Conservation (phyloP, 1,140 invertebrate genomes). For the Drosophila bocki region DNA sequence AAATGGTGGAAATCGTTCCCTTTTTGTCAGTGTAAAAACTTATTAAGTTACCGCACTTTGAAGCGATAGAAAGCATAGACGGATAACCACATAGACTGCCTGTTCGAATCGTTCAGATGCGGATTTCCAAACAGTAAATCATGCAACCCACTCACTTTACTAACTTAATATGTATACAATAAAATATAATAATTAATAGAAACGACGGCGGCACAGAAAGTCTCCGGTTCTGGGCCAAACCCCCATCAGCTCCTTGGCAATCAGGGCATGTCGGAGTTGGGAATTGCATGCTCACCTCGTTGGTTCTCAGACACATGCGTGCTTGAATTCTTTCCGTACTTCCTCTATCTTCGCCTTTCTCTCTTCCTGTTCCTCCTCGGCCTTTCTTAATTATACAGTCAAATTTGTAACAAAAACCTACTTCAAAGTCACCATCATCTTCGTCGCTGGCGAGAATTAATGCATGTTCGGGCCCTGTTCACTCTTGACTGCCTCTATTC, state of each 20-base stretch:
- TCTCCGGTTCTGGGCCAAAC: background rate
- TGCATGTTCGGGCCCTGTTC: slow-evolving; percentile 29
- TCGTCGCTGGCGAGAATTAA: slow-evolving; percentile 16
- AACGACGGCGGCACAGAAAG: slow-evolving; percentile 13
- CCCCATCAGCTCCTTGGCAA: slow-evolving; percentile 4
- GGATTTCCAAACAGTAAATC: background rate
- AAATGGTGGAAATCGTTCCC: slow-evolving; percentile 13
- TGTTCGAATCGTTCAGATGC: background rate
- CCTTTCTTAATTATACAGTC: slow-evolving; percentile 59
- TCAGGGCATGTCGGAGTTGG: slow-evolving; percentile 37
- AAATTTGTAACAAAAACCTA: slow-evolving; percentile 68
- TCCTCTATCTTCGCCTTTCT: slow-evolving; percentile 3
- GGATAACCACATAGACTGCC: slow-evolving; percentile 7
- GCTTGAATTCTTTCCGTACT: slow-evolving; percentile 36
- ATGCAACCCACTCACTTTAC: background rate
- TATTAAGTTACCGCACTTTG: slow-evolving; percentile 6
- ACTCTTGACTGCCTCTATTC: slow-evolving; percentile 16
- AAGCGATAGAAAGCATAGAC: background rate
- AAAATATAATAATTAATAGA: slow-evolving; percentile 9
- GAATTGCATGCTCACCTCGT: slow-evolving; percentile 30
- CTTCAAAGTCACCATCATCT: slow-evolving; percentile 42
- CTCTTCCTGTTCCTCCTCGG: slow-evolving; percentile 10
- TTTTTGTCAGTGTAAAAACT: slow-evolving; percentile 4
- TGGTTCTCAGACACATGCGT: slow-evolving; percentile 20
- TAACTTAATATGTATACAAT: background rate